Percentiles rank a stretch among this genome's conserved stretches.
Evolutionary conservation across 2,113 vertebrate species (phyloP).

Genomic region (Leptodactylus fuscus): DNA sequence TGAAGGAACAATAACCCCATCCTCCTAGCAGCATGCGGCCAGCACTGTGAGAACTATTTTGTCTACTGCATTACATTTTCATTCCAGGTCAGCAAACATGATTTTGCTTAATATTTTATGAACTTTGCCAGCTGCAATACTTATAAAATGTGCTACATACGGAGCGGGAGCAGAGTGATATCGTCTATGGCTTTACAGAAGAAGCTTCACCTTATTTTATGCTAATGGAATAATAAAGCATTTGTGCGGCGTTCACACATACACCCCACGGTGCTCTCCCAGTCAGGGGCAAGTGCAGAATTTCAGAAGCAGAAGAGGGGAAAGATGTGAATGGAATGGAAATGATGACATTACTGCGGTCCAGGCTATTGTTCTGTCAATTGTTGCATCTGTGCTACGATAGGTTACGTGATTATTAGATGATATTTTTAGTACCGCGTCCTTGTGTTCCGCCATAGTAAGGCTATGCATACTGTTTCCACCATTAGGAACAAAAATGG

Average conservation of each 20-base stretch:
- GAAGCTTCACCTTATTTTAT: slow-evolving; percentile 2
- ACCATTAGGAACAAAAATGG: too few species aligned
- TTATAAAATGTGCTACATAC: slow-evolving; percentile 26
- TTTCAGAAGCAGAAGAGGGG: background rate
- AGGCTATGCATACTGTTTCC: too few species aligned
- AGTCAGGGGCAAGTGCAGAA: slow-evolving; percentile 10
- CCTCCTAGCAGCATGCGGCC: background rate
- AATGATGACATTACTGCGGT: background rate
- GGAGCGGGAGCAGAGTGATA: background rate
- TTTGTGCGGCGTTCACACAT: background rate
- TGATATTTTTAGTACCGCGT: too few species aligned
- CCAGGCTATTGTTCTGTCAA: background rate
- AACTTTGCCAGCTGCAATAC: slow-evolving; percentile 30
- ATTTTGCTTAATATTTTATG: slow-evolving; percentile 54
- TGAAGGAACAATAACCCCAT: background rate
- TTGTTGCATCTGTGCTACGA: background rate
- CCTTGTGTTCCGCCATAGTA: too few species aligned
- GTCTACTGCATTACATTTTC: slow-evolving; percentile 41
- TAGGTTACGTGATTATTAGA: too few species aligned
- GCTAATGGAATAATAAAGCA: slow-evolving; percentile 2
- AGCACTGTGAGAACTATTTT: slow-evolving; percentile 34
- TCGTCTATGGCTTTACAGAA: background rate
- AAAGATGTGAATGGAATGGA: background rate
- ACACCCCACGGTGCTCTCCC: background rate
- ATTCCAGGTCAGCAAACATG: slow-evolving; percentile 48